Conservation (phyloP, 2,888 invertebrate genomes). For the Blera fallax region DNA sequence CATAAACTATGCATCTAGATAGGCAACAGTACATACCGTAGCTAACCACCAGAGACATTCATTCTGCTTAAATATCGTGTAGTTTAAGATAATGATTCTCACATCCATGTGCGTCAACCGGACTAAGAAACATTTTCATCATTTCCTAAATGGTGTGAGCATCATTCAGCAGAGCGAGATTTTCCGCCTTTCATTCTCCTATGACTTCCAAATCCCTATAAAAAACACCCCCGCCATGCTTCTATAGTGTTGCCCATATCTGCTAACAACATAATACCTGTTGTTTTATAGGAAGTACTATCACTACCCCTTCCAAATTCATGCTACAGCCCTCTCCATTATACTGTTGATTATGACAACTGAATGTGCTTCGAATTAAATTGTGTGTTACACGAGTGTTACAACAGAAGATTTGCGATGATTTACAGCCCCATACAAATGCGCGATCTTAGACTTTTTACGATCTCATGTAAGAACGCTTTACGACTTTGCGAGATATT, state of each 20-base stretch:
- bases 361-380: conserved; percentile 23
- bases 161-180: too few species aligned
- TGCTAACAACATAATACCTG: background rate
- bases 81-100: too few species aligned
- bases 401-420: conserved; percentile 34
- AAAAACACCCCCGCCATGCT: background rate
- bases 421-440: conserved; percentile 38
- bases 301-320: background rate
- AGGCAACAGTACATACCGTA: too few species aligned
- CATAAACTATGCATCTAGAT: too few species aligned
- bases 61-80: too few species aligned
- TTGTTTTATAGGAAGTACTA: background rate
- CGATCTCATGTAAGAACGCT: conserved; percentile 54
- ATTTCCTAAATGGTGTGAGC: too few species aligned
- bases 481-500: conserved; percentile 61
- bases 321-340: too few species aligned
- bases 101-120: too few species aligned
- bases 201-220: background rate
- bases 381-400: conserved; percentile 8
- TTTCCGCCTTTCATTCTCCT: background rate
- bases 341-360: conserved; percentile 37
- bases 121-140: too few species aligned
- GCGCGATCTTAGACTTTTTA: conserved; percentile 29
- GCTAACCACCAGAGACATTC: too few species aligned
- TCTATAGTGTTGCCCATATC: too few species aligned